These are phyloP conservation scores for Himalopsyche tibetana DNA, from an alignment of 2,888 invertebrate genomes.

Conservation along the genomic window DNA sequence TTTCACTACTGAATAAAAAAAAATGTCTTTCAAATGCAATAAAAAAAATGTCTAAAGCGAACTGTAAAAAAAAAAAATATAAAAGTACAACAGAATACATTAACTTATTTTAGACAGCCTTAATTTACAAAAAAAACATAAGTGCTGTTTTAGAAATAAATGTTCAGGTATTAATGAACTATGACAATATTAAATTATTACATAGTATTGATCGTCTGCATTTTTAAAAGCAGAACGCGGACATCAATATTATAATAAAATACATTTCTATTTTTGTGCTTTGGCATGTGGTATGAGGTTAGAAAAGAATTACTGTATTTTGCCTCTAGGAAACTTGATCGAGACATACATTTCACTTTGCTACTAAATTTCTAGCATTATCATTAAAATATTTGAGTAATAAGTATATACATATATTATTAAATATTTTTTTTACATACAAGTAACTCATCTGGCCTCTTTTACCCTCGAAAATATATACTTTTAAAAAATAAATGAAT, in stretches of 20 bases:
- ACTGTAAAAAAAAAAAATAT: not conserved
- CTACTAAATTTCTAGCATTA: slow-evolving; percentile 52
- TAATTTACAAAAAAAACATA: not conserved
- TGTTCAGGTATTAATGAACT: slow-evolving; percentile 8
- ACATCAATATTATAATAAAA: slow-evolving; percentile 48
- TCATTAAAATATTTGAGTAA: slow-evolving; percentile 48
- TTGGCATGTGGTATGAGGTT: slow-evolving; percentile 60
- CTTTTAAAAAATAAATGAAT: slow-evolving; percentile 12
- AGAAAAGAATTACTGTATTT: slow-evolving; percentile 50
- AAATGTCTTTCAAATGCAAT: not conserved
- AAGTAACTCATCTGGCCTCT: slow-evolving; percentile 50
- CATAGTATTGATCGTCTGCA: slow-evolving; percentile 17
- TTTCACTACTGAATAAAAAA: too few species aligned
- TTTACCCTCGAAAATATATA: slow-evolving; percentile 37
- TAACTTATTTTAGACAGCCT: slow-evolving; percentile 18
- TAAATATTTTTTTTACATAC: slow-evolving; percentile 55
- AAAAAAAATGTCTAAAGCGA: slow-evolving; percentile 3
- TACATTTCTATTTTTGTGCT: slow-evolving; percentile 54
- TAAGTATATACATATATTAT: slow-evolving; percentile 54
- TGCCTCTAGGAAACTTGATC: slow-evolving; percentile 37
- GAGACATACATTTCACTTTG: slow-evolving; percentile 49
- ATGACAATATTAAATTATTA: slow-evolving; percentile 45
- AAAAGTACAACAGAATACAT: slow-evolving; percentile 13
- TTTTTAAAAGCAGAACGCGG: slow-evolving; percentile 51
- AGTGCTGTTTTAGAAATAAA: slow-evolving; percentile 15